Evolutionary conservation across 2,113 vertebrate genomes (phyloP).

Genomic region (Aphelocoma coerulescens): DNA sequence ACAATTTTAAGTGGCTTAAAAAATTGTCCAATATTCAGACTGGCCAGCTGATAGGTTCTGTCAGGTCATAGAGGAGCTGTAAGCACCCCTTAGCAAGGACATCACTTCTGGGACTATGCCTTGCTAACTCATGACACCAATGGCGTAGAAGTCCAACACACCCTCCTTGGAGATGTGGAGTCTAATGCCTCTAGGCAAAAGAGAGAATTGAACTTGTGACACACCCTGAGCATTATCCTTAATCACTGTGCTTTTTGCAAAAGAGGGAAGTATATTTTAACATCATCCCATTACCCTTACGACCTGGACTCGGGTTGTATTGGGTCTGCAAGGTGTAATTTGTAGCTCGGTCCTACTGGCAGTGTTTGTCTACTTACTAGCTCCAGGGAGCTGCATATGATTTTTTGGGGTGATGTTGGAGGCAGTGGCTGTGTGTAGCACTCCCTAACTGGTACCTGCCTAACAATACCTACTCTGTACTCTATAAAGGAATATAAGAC

Average conservation of each 20-base stretch:
- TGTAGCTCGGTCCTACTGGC: not conserved
- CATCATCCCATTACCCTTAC: accelerated
- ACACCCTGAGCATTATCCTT: not conserved
- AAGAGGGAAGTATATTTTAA: not conserved
- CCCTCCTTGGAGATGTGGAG: not conserved
- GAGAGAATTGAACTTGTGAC: not conserved
- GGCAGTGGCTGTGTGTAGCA: not conserved
- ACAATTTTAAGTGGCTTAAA: no score
- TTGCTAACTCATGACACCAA: not conserved
- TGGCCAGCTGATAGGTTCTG: no score
- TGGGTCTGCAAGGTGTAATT: not conserved
- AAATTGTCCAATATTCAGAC: no score
- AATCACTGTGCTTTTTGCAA: not conserved
- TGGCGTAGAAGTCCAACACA: not conserved
- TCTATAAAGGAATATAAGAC: not conserved
- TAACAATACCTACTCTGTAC: not conserved
- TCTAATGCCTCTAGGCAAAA: not conserved
- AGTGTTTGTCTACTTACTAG: not conserved
- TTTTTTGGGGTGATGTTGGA: not conserved
- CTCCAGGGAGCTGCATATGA: not conserved
- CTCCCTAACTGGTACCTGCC: not conserved
- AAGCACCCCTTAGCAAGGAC: no score
- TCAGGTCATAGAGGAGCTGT: no score
- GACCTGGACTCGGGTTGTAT: accelerated
- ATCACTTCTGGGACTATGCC: no score